Conservation (phyloP, 1,140 invertebrate genomes). For the Musca domestica region DNA sequence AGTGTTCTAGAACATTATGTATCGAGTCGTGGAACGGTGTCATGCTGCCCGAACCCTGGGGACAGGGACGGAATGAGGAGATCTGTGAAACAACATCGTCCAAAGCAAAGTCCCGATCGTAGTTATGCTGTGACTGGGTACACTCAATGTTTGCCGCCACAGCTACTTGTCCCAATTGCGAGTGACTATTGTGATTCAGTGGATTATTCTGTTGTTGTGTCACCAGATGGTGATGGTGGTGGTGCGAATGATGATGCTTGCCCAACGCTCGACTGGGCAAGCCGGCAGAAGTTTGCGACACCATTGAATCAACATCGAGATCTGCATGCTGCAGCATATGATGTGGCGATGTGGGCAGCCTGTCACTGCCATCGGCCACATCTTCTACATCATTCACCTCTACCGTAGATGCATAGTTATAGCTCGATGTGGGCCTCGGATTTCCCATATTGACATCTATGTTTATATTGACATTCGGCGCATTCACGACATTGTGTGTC, state of each 20-base stretch:
- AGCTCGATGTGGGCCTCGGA: conserved; percentile 18
- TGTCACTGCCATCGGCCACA: conserved; percentile 28
- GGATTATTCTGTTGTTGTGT: background rate
- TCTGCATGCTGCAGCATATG: conserved; percentile 42
- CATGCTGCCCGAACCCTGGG: conserved; percentile 53
- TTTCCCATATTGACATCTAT: conserved; percentile 22
- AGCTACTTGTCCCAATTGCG: conserved; percentile 55
- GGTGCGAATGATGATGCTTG: conserved; percentile 23
- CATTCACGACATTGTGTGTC: conserved; percentile 27
- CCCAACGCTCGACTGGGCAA: conserved; percentile 18
- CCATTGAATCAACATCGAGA: conserved; percentile 30
- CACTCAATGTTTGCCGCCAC: conserved; percentile 61
- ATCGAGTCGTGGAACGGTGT: conserved; percentile 53
- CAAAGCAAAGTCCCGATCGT: conserved; percentile 51
- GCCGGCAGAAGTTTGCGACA: conserved; percentile 29
- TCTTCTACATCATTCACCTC: conserved; percentile 21
- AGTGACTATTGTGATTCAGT: conserved; percentile 8
- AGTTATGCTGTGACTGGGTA: conserved; percentile 56
- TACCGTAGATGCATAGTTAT: conserved; percentile 23
- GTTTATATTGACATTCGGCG: conserved; percentile 27
- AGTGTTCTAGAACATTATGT: conserved; percentile 52
- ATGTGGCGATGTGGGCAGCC: conserved; percentile 34
- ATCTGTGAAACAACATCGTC: conserved; percentile 53
- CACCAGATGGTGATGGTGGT: conserved; percentile 27
- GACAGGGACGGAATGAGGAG: conserved; percentile 51